These are phyloP conservation scores for Pardosa pseudoannulata DNA, from an alignment of 2,888 invertebrate genomes.

Conservation along the genomic window DNA sequence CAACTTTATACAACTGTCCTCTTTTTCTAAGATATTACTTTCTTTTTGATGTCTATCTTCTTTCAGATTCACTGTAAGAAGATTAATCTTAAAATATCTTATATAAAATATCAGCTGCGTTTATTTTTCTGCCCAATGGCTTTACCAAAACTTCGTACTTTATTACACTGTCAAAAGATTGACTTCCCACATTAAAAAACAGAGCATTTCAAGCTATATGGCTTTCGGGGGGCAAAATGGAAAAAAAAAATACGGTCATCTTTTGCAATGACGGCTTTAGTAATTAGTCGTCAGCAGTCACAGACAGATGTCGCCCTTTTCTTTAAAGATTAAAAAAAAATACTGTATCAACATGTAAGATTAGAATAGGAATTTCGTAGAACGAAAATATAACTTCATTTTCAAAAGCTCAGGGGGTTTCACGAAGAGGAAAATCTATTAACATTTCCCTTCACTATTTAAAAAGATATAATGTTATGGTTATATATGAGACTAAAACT, in stretches of 20 bases:
- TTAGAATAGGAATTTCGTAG: background rate
- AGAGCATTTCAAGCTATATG: constrained; percentile 33
- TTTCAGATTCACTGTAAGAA: background rate
- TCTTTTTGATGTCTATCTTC: background rate
- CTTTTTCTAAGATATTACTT: background rate
- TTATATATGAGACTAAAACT: no score
- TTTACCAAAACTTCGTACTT: constrained; percentile 37
- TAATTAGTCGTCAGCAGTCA: constrained; percentile 50
- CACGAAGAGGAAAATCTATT: no score
- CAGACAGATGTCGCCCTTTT: constrained; percentile 37
- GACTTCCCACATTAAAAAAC: constrained; percentile 50
- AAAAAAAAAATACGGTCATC: constrained; percentile 52
- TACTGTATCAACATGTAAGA: constrained; percentile 5
- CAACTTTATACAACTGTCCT: no score
- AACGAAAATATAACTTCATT: no score
- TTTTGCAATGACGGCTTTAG: constrained; percentile 48
- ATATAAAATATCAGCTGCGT: constrained; percentile 1
- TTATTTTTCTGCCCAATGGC: constrained; percentile 13
- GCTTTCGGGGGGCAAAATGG: constrained; percentile 34
- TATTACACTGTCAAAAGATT: constrained; percentile 55
- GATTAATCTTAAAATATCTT: constrained; percentile 13
- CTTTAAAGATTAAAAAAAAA: background rate
- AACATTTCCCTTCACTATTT: no score
- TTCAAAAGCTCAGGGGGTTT: no score
- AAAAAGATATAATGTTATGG: no score